Conservation (phyloP, 1,140 invertebrate genomes). For the Helicoverpa zea region DNA sequence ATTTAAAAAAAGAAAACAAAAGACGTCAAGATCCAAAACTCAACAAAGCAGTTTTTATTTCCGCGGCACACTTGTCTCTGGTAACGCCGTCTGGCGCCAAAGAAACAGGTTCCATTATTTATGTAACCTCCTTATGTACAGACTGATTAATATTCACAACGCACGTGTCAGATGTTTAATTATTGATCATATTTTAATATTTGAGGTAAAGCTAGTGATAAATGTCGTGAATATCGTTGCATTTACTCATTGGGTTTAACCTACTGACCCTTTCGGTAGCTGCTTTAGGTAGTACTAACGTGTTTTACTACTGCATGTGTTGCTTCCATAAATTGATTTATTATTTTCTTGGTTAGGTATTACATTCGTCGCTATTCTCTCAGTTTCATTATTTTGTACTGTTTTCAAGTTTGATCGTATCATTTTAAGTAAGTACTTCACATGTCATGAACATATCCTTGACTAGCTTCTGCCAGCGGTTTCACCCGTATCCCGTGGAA, state of each 20-base stretch:
- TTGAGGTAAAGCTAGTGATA: constrained; percentile 11
- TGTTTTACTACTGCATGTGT: neutral
- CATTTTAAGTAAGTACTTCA: no score
- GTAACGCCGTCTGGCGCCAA: constrained; percentile 9
- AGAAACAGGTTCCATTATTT: constrained; percentile 5
- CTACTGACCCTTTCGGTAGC: constrained; percentile 1
- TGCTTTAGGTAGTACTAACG: neutral
- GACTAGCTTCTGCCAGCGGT: no score
- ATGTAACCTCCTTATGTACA: constrained; percentile 27
- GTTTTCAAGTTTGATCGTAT: no score
- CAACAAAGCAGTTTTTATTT: neutral
- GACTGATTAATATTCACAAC: constrained; percentile 36
- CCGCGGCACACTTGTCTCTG: constrained; percentile 21
- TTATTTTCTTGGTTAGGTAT: no score
- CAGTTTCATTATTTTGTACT: no score
- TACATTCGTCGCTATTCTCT: no score
- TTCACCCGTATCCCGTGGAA: no score
- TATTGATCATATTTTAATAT: constrained; percentile 25
- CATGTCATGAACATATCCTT: no score
- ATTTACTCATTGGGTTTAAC: constrained; percentile 10
- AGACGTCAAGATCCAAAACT: constrained; percentile 8
- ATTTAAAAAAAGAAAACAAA: neutral
- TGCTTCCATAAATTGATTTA: no score
- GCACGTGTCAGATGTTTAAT: constrained; percentile 26
- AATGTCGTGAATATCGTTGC: constrained; percentile 9